Percentiles rank a stretch among this genome's conserved stretches.
These are phyloP conservation scores for Nettapus auritus DNA, from an alignment of 2,113 vertebrate genomes.

Conservation along the genomic window DNA sequence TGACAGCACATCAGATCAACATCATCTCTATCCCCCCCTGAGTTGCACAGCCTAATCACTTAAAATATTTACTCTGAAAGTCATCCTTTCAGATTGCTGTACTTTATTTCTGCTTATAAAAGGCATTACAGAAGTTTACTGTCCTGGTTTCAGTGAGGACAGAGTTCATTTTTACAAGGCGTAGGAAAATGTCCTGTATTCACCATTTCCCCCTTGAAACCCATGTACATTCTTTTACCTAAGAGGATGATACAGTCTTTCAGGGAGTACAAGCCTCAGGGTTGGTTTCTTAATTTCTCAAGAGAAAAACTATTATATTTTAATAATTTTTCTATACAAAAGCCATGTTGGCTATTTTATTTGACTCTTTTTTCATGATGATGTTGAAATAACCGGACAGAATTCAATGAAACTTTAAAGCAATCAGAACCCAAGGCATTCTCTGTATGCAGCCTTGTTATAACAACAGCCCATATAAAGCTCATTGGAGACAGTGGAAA, in stretches of 20 bases:
- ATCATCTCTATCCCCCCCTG: neutral
- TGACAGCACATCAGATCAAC: neutral
- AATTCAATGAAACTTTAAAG: neutral
- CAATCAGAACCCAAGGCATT: neutral
- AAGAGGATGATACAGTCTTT: neutral
- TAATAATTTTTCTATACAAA: neutral
- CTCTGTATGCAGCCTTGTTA: neutral
- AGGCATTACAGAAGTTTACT: neutral
- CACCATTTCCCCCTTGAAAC: neutral
- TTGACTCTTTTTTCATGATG: neutral
- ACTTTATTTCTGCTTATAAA: slow-evolving; percentile 32
- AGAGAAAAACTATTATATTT: neutral
- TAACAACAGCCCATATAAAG: neutral
- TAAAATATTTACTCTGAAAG: neutral
- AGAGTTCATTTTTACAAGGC: neutral
- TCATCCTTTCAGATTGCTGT: neutral
- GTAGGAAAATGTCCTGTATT: neutral
- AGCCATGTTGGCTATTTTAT: neutral
- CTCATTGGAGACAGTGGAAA: neutral
- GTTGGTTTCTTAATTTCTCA: neutral
- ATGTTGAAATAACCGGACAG: neutral
- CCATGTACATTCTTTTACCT: neutral
- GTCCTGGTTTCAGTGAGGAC: neutral
- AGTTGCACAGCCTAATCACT: neutral
- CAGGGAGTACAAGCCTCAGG: neutral